Conservation (phyloP, 2,888 invertebrate species). For the Gisinianus flammeolus region DNA sequence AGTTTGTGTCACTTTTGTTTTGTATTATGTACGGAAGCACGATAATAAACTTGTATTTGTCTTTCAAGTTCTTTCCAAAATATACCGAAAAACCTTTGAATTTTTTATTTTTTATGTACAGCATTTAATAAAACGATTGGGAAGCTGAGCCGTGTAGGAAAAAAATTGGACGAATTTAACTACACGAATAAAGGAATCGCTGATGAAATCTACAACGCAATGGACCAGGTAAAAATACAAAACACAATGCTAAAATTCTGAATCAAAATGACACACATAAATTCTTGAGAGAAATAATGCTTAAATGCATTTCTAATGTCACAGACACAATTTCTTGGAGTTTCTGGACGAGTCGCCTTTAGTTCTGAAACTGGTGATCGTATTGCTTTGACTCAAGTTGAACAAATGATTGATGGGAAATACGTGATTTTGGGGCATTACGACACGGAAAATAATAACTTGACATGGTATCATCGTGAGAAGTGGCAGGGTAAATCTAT, state of each 20-base stretch:
- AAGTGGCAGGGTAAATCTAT: slow-evolving; percentile 80
- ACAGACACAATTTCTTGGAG: slow-evolving; percentile 96
- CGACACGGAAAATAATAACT: slow-evolving; percentile 92
- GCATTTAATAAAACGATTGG: slow-evolving; percentile 97
- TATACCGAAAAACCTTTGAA: too few relatives aligned
- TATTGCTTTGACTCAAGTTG: slow-evolving; percentile 97
- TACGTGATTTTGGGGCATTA: slow-evolving; percentile 95
- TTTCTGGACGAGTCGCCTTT: slow-evolving; percentile 97
- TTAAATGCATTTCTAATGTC: too few relatives aligned
- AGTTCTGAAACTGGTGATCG: slow-evolving; percentile 95
- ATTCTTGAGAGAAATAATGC: too few relatives aligned
- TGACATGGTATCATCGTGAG: slow-evolving; percentile 91
- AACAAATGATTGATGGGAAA: slow-evolving; percentile 93
- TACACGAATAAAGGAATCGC: slow-evolving; percentile 95
- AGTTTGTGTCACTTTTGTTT: too few relatives aligned
- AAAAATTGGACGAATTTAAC: slow-evolving; percentile 91
- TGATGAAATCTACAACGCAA: slow-evolving; percentile 94
- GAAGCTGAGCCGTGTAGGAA: slow-evolving; percentile 77
- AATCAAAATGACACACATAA: too few relatives aligned
- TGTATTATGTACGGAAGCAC: too few relatives aligned
- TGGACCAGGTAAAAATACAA: too few relatives aligned
- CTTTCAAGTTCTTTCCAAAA: too few relatives aligned
- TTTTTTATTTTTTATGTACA: slow-evolving; percentile 63
- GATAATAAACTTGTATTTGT: too few relatives aligned
- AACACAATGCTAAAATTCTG: too few relatives aligned